Conservation (phyloP, 2,888 invertebrate genomes). For the Lagria hirta region DNA sequence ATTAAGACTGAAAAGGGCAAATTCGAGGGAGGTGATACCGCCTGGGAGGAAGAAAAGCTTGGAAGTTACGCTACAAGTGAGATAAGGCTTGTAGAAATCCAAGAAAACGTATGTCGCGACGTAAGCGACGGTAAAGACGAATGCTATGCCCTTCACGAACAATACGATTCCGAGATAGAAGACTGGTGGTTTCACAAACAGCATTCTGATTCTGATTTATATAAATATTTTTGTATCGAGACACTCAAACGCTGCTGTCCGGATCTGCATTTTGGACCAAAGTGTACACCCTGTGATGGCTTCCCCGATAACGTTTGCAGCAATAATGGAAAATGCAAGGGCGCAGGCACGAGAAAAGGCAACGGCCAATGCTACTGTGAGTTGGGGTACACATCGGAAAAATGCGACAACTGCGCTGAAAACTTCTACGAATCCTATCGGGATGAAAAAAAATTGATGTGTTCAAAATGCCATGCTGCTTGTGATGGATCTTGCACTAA, state of each 20-base stretch:
- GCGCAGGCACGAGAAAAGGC: conserved; percentile 90
- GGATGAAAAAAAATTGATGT: conserved; percentile 73
- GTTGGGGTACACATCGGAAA: conserved; percentile 74
- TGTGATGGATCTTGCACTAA: conserved; percentile 77
- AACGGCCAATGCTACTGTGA: conserved; percentile 89
- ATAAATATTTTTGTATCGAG: conserved; percentile 78
- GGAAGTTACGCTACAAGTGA: conserved; percentile 84
- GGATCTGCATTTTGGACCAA: conserved; percentile 75
- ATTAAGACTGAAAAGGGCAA: conserved; percentile 81
- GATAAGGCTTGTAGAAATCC: conserved; percentile 86
- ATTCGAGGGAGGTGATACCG: conserved; percentile 90
- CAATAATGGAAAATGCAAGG: conserved; percentile 76
- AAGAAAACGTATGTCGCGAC: conserved; percentile 82
- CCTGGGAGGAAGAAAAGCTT: conserved; percentile 89
- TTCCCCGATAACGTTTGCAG: conserved; percentile 73
- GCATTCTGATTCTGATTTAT: conserved; percentile 58
- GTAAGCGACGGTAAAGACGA: conserved; percentile 70
- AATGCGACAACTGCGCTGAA: conserved; percentile 76
- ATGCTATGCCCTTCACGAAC: conserved; percentile 83
- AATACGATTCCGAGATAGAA: conserved; percentile 79
- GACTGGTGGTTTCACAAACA: conserved; percentile 83
- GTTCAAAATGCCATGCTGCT: conserved; percentile 76
- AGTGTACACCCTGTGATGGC: conserved; percentile 79
- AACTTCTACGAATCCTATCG: conserved; percentile 73
- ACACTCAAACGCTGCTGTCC: conserved; percentile 81